These are phyloP conservation scores for Limnephilus auricula DNA, from an alignment of 2,888 invertebrate species.

Conservation along the genomic window DNA sequence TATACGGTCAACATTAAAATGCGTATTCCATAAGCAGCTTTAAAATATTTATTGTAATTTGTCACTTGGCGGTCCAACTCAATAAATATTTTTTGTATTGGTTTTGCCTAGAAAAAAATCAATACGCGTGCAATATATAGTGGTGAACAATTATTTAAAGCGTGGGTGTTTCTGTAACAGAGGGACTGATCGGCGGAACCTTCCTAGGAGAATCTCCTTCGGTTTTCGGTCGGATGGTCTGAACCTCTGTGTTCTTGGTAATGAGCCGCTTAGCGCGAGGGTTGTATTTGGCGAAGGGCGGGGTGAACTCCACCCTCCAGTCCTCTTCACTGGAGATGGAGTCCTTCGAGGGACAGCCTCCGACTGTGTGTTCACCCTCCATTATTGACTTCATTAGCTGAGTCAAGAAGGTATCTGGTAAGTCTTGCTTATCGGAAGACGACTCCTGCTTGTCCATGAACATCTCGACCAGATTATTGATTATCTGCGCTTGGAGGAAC, in stretches of 20 bases:
- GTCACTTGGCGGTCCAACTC: not conserved
- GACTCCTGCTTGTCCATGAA: not conserved
- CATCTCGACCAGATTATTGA: slow-evolving; percentile 25
- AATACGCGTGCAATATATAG: not conserved
- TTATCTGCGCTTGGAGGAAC: slow-evolving; percentile 44
- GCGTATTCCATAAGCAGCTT: not conserved
- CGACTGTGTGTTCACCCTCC: not conserved
- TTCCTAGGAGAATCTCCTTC: slow-evolving; percentile 12
- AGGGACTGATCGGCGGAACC: not conserved
- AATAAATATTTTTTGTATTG: not conserved
- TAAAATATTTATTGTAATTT: not conserved
- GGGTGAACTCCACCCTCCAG: slow-evolving; percentile 75
- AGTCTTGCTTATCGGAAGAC: not conserved
- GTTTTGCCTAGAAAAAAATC: not conserved
- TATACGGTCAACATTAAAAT: not conserved
- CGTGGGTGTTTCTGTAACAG: not conserved
- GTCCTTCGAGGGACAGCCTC: not conserved
- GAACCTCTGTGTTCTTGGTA: slow-evolving; percentile 25
- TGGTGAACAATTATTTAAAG: not conserved
- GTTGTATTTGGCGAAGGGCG: slow-evolving; percentile 69
- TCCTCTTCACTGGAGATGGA: slow-evolving; percentile 71
- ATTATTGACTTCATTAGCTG: slow-evolving; percentile 29
- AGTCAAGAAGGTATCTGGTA: slow-evolving; percentile 9
- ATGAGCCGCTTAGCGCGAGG: slow-evolving; percentile 7
- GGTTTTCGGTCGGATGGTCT: slow-evolving; percentile 6